These are phyloP conservation scores for Polyodon spathula DNA, from an alignment of 2,113 vertebrate genomes.

Conservation along the genomic window DNA sequence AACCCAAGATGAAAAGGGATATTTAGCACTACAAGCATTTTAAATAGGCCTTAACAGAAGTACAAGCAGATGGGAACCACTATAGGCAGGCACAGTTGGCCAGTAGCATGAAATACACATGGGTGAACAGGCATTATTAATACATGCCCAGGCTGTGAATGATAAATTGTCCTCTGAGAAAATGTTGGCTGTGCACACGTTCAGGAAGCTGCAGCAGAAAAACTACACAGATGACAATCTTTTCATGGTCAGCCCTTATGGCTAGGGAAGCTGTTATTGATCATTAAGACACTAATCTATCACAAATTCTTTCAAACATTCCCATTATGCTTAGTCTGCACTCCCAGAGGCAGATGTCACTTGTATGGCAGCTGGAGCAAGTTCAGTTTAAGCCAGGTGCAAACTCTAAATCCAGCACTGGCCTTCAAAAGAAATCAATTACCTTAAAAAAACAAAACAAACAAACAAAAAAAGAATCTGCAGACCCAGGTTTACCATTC, in stretches of 20 bases:
- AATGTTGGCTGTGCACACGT: neutral
- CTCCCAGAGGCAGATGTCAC: slow-evolving; percentile 41
- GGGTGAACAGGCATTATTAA: slow-evolving; percentile 8
- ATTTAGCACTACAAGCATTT: slow-evolving; percentile 27
- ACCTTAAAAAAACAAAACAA: neutral
- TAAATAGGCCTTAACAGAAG: slow-evolving; percentile 6
- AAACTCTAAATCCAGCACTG: slow-evolving; percentile 42
- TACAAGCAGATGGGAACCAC: slow-evolving; percentile 25
- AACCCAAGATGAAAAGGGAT: slow-evolving; percentile 29
- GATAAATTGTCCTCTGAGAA: slow-evolving; percentile 11
- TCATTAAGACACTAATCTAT: slow-evolving; percentile 30
- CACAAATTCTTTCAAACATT: slow-evolving; percentile 19
- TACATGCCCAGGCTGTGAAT: neutral
- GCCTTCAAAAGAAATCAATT: slow-evolving; percentile 12
- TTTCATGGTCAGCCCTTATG: slow-evolving; percentile 13
- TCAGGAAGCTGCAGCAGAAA: slow-evolving; percentile 11
- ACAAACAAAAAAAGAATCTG: neutral
- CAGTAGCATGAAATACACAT: slow-evolving; percentile 13
- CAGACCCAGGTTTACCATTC: neutral
- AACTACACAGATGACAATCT: neutral
- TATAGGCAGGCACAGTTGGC: slow-evolving; percentile 17
- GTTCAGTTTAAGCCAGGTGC: slow-evolving; percentile 47
- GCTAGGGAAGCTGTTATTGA: slow-evolving; percentile 30
- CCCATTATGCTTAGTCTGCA: slow-evolving; percentile 26
- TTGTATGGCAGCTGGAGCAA: slow-evolving; percentile 29